Conservation (phyloP, 2,888 invertebrate genomes). For the Bellardia pandia region DNA sequence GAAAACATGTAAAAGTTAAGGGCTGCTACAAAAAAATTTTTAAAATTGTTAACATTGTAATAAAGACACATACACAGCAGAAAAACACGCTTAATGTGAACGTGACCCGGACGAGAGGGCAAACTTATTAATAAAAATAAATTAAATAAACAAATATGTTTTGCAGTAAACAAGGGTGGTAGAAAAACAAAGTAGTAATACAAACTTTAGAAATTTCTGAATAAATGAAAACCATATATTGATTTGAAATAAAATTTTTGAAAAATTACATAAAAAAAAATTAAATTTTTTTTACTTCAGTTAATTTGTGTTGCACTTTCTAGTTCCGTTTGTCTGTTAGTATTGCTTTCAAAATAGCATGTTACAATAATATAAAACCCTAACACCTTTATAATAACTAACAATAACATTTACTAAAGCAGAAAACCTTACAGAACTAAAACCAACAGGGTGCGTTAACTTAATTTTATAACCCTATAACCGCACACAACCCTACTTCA, state of each 20-base stretch:
- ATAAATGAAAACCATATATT: too few relatives aligned
- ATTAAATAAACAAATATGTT: not conserved
- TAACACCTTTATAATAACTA: not conserved
- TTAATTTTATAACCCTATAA: not conserved
- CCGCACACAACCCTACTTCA: not conserved
- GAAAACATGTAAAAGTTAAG: not conserved
- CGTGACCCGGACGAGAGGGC: not conserved
- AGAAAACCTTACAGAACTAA: not conserved
- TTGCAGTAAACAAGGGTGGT: too few relatives aligned
- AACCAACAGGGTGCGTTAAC: constrained; percentile 6
- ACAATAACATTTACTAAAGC: not conserved
- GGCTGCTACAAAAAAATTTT: not conserved
- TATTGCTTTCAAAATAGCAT: not conserved
- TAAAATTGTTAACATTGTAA: constrained; percentile 11
- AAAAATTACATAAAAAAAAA: too few relatives aligned
- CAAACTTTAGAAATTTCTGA: too few relatives aligned
- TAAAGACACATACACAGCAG: constrained; percentile 8
- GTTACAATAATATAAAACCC: not conserved
- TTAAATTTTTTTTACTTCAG: too few relatives aligned
- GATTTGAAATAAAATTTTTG: too few relatives aligned
- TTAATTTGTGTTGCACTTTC: too few relatives aligned
- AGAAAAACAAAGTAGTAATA: too few relatives aligned
- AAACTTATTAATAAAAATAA: not conserved
- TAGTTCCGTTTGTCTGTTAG: too few relatives aligned
- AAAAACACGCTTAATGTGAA: constrained; percentile 12